Base-by-base conservation (phyloP, 2,888 invertebrate species). In the Hololepta plana region DNA sequence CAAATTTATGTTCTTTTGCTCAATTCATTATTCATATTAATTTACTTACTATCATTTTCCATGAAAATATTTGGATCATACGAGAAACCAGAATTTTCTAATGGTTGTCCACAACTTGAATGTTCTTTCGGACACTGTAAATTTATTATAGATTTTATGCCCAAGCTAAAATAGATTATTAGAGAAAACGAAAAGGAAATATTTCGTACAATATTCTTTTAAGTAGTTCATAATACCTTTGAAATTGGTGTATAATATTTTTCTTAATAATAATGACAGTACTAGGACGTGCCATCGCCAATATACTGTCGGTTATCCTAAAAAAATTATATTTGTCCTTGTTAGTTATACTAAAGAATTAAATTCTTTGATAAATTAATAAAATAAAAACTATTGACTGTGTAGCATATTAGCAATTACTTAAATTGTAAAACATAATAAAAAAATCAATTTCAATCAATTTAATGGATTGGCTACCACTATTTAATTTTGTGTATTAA, bases 231-330 rank as follows among this genome's bases (percentile, higher is more conserved):
- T n/a, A 15, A 14, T 56, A 68, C 65, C 70, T 69, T 48, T 74
- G 67, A 50, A 87, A 85, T 51, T 82, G 80, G 40, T 72, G 68
- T 38, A 85, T 68, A 38, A 85, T 64, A 39, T 79, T 71, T 45
- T 72, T 70, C 41, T 79, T 71, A 3, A 73, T 63, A 27, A 87
- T 77, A 35, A 66, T 57, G 13, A 66, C 61, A 19, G 75, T 72
- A 49, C 73, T 82, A 30, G 85, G 84, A 11, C 88, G 70, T 30
- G 85, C 75, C 84, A 84, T 87, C 47, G 87, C 87, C 42, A 88
- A 54, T 38, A 88, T 76, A 45, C 84, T 74, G 38, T 82, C 77
- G 4, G 85, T 87, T 38, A 88, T 72, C 87, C 87, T 85, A 57
- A 11, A 55, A 40, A 50, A 11, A n/a, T n/a, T n/a, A n/a, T n/a